Conservation (phyloP, 1,140 invertebrate genomes). For the Apis florea region DNA sequence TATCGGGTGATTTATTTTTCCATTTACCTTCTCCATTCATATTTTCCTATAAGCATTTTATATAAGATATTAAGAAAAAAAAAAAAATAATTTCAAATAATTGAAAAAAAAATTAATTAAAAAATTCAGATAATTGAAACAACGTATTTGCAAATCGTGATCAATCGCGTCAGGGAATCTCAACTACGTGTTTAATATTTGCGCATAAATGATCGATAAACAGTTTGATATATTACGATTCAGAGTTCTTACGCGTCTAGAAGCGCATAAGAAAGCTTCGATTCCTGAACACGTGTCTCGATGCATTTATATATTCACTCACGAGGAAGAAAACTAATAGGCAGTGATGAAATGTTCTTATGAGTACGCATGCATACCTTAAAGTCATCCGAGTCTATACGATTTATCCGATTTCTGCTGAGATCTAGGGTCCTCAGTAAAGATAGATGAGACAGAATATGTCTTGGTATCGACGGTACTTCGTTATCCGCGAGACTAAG, state of each 20-base stretch:
- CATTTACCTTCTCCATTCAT: too few relatives aligned
- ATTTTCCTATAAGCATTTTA: neutral
- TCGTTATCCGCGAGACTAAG: conserved; percentile 88
- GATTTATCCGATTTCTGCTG: conserved; percentile 85
- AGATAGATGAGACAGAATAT: conserved; percentile 86
- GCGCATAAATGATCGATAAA: neutral
- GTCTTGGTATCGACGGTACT: conserved; percentile 85
- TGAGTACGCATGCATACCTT: conserved; percentile 76
- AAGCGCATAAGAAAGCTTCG: neutral
- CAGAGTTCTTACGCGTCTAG: neutral
- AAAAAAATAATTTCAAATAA: neutral
- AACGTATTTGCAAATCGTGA: neutral
- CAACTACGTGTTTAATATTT: neutral
- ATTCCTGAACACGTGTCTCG: neutral
- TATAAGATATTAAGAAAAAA: neutral
- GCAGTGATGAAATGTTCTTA: conserved; percentile 24
- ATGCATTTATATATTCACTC: neutral
- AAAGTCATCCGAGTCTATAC: conserved; percentile 83
- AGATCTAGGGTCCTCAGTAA: conserved; percentile 87
- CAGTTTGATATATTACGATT: neutral
- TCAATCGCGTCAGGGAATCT: neutral
- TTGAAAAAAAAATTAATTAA: too few relatives aligned
- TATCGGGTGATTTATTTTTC: neutral
- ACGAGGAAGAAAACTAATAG: neutral
- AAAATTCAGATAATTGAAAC: neutral